phyloP scores from a whole-genome alignment of 2,797 vertebrate genomes.

The Denticeps clupeoides region DNA sequence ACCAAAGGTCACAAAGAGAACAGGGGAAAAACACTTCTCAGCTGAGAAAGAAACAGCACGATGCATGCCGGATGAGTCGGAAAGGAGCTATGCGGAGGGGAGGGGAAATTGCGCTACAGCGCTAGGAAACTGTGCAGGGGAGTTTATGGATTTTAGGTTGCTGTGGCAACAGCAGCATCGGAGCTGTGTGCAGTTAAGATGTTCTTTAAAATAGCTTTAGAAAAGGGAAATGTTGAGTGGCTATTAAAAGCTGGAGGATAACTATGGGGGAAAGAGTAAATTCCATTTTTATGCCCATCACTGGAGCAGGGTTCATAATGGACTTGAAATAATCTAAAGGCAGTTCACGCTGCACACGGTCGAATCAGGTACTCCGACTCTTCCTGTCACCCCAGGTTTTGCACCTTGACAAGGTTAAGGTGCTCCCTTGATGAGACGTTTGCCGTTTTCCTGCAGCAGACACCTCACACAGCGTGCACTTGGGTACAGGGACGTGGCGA shows the following conservation, averaged over 20 bases:
- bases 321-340: too few relatives aligned
- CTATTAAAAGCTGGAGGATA: constrained; percentile 24
- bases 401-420: background rate
- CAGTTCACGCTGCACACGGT: too few relatives aligned
- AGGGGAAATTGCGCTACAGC: constrained; percentile 18
- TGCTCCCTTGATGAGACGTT: background rate
- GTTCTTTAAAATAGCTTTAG: constrained; percentile 30
- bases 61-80: constrained; percentile 7
- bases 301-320: too few relatives aligned
- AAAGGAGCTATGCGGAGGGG: constrained; percentile 6
- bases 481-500: too few relatives aligned
- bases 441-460: background rate
- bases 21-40: constrained; percentile 6
- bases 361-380: too few relatives aligned
- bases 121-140: constrained; percentile 19
- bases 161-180: constrained; percentile 32
- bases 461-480: too few relatives aligned
- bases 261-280: constrained; percentile 12
- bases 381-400: too few relatives aligned
- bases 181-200: too few relatives aligned
- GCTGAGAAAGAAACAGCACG: constrained; percentile 10
- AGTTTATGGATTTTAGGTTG: constrained; percentile 37
- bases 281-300: too few relatives aligned
- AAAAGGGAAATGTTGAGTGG: constrained; percentile 23
- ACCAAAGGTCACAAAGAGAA: background rate